A percentile compares a stretch with the other conserved stretches of the same genome.
These are phyloP conservation scores for Sesamia nonagrioides DNA, from an alignment of 1,140 invertebrate genomes.

Conservation along the genomic window DNA sequence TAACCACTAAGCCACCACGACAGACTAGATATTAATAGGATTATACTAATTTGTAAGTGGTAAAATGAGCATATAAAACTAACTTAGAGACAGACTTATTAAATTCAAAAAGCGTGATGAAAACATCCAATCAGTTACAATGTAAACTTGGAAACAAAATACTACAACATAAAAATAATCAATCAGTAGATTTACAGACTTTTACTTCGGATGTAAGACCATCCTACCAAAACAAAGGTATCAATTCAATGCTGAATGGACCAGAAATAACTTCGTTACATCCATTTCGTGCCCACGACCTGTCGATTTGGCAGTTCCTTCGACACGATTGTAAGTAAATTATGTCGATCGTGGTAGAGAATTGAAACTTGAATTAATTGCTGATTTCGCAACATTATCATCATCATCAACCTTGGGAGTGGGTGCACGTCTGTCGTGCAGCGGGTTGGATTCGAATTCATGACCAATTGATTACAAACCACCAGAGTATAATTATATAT, in stretches of 20 bases:
- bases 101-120: too few species aligned
- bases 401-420: not conserved
- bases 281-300: constrained; percentile 9
- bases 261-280: constrained; percentile 14
- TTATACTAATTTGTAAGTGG: too few species aligned
- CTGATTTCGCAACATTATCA: not conserved
- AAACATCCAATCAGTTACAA: too few species aligned
- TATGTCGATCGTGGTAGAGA: constrained; percentile 5
- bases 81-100: too few species aligned
- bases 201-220: not conserved
- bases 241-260: not conserved
- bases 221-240: not conserved
- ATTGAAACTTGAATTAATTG: constrained; percentile 16
- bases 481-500: too few species aligned
- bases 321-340: constrained; percentile 16
- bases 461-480: too few species aligned
- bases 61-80: too few species aligned
- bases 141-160: too few species aligned
- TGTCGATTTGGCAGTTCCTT: not conserved
- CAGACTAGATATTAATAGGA: too few species aligned
- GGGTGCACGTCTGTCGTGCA: too few species aligned
- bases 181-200: not conserved
- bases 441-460: too few species aligned
- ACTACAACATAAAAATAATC: not conserved
- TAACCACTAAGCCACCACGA: too few species aligned